These are phyloP conservation scores for Chymomyza fuscimana DNA, from an alignment of 2,888 invertebrate genomes.

Conservation along the genomic window DNA sequence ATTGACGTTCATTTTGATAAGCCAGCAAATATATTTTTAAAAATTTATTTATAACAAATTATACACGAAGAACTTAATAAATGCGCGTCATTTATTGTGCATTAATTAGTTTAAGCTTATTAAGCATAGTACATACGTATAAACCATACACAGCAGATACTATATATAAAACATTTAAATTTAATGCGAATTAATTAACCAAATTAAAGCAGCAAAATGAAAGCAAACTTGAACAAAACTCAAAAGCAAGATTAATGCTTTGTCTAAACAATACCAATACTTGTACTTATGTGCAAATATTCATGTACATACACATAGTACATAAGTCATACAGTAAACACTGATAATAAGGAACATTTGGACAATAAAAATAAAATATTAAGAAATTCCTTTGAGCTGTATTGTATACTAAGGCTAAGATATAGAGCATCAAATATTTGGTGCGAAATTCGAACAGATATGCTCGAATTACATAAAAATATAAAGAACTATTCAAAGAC, in stretches of 20 bases:
- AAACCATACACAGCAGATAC: not conserved
- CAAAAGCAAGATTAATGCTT: slow-evolving; percentile 39
- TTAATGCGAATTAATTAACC: not conserved
- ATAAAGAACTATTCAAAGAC: no score
- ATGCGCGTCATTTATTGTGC: not conserved
- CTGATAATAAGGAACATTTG: no score
- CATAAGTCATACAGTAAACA: slow-evolving; percentile 6
- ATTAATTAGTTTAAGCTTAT: not conserved
- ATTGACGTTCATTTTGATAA: not conserved
- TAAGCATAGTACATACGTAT: not conserved
- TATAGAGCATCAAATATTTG: no score
- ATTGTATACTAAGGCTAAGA: no score
- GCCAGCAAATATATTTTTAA: not conserved
- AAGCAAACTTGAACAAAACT: slow-evolving; percentile 8
- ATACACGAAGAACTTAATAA: not conserved
- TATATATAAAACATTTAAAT: not conserved
- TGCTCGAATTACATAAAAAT: no score
- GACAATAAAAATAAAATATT: no score
- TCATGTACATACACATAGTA: slow-evolving; percentile 31
- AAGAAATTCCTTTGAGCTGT: no score
- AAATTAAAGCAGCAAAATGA: not conserved
- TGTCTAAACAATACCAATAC: slow-evolving; percentile 10
- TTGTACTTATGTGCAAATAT: not conserved
- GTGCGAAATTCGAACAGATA: no score
- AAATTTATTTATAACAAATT: not conserved